A percentile compares a stretch with the other conserved stretches of the same genome.
Conservation (phyloP, 2,113 vertebrate species). For the Gallinago undulata region DNA sequence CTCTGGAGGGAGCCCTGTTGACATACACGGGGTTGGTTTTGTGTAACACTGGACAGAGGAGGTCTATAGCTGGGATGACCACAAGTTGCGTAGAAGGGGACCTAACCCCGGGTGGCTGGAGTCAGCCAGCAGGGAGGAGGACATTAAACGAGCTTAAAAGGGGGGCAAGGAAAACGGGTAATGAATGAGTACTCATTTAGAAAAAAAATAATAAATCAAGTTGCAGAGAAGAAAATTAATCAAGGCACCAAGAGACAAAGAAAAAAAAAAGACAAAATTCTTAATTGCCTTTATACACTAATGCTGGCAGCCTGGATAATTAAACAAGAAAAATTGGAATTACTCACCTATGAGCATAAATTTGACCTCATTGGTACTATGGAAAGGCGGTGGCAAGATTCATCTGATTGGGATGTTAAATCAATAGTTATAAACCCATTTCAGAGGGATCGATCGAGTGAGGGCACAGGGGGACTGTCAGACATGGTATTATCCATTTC, state of each 20-base stretch:
- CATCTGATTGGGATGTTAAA: background rate
- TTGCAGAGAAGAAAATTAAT: background rate
- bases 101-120: background rate
- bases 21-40: background rate
- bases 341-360: background rate
- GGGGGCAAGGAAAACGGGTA: background rate
- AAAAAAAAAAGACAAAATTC: background rate
- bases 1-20: background rate
- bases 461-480: background rate
- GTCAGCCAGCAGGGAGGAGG: background rate
- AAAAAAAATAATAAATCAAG: background rate
- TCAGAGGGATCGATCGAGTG: background rate
- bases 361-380: background rate
- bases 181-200: background rate
- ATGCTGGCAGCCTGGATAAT: background rate
- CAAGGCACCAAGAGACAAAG: background rate
- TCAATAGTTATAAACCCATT: constrained; percentile 3
- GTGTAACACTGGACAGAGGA: background rate
- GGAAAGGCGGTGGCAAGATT: background rate
- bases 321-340: background rate
- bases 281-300: background rate
- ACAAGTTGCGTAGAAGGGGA: background rate
- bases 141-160: background rate
- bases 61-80: background rate
- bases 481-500: background rate